Conservation (phyloP, 30 jellyfish, hydroid and myxozoan genomes). For the Aurelia sp. region DNA sequence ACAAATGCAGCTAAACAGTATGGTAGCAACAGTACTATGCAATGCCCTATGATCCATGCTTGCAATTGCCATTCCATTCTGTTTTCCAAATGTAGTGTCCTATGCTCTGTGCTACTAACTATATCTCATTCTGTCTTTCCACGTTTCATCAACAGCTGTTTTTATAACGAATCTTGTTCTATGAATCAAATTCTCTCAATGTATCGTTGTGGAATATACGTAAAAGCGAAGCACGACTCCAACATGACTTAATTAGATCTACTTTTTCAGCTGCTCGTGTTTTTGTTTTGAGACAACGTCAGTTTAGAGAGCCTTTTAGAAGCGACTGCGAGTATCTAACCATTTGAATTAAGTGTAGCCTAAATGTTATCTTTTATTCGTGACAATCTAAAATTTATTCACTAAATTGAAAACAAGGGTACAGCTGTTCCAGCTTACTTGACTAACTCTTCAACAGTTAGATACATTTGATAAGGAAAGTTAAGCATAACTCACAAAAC, state of each 20-base stretch:
- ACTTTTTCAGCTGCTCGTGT: neutral
- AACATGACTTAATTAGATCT: neutral
- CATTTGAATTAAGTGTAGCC: neutral
- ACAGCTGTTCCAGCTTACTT: neutral
- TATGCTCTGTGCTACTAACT: too few relatives aligned
- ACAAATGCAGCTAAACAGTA: too few relatives aligned
- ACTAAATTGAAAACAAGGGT: neutral
- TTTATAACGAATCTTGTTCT: neutral
- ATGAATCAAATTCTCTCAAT: neutral
- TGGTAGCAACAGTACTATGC: too few relatives aligned
- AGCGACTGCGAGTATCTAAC: neutral
- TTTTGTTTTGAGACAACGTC: neutral
- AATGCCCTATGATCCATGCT: too few relatives aligned
- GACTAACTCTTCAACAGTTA: too few relatives aligned
- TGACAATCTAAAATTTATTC: neutral
- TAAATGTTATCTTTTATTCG: neutral
- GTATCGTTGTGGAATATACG: neutral
- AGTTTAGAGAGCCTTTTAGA: neutral
- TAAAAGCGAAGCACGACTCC: neutral
- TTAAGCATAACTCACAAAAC: too few relatives aligned
- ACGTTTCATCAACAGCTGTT: neutral
- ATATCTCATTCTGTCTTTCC: too few relatives aligned
- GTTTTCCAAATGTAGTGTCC: too few relatives aligned
- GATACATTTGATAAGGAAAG: too few relatives aligned
- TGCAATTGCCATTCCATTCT: too few relatives aligned